Evolutionary conservation across 2,888 invertebrate genomes (phyloP), one percentile per base, ranked within the genome.

Genomic region (Cheilosia variabilis): DNA sequence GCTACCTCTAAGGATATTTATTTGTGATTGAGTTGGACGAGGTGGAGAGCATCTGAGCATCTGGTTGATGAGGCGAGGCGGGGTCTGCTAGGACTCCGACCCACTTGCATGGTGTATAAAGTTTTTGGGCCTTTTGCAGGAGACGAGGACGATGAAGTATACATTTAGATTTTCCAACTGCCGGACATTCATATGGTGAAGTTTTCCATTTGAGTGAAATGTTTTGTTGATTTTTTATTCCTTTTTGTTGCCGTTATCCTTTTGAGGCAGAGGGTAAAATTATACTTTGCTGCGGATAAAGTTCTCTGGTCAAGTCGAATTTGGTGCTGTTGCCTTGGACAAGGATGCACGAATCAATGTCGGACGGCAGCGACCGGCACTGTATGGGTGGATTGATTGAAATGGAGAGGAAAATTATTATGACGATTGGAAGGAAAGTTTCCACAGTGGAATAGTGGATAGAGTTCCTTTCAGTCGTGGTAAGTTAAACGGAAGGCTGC

Each of bases 321-420:
- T 58, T 52, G 45, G 52, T 58, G 34, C 17, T 62, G 5, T 19
- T 27, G 31, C 19, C n/a, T 22, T 43, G 52, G 58, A 52, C 41
- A 77, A 60, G 68, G 62, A 69, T 77, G 62, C 69, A 53, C 69
- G 60, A 69, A 55, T 69, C 69, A 52, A 78, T 62, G 41, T 65
- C 53, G 45, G 53, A 58, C 60, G 24, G 50, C 2, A 50, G 15
- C 5, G 34, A 5, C 6, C 47, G 24, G 15, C 53, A 50, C 7
- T 52, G 34, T 58, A 55, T 60, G 72, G 81, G 86, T 77, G 86
- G 81, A 73, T 81, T 86, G 86, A 81, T 86, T 86, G 86, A 86
- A 86, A 86, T 86, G 76, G 86, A 86, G 81, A 86, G 80, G 81
- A 86, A 86, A 86, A 86, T 81, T 76, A 81, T 86, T 66, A 86